Evolutionary conservation across 2,113 vertebrate genomes (phyloP).

Genomic region (Centrocercus urophasianus): DNA sequence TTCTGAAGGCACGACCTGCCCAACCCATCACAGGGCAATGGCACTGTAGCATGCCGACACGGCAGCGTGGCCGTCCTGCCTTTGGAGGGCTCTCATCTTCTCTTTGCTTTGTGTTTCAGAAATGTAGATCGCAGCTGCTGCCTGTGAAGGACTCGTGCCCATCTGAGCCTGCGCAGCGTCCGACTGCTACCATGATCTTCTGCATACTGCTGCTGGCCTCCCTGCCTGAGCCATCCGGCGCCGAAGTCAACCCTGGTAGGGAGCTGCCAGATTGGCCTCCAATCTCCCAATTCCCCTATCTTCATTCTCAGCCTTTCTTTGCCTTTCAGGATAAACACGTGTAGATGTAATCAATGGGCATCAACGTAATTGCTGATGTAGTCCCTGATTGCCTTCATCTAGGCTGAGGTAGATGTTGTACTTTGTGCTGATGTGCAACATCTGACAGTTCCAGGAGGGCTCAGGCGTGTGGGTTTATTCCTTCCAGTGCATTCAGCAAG

Average conservation of each 20-base stretch:
- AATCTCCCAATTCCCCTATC: not conserved
- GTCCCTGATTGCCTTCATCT: not conserved
- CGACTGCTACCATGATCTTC: constrained; percentile 87
- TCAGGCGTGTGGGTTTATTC: not conserved
- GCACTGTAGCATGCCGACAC: not conserved
- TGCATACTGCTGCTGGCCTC: constrained; percentile 84
- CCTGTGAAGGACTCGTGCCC: constrained; percentile 42
- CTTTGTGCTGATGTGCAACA: not conserved
- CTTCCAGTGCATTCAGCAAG: not conserved
- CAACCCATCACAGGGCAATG: not conserved
- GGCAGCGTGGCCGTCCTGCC: not conserved
- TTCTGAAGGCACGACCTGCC: not conserved
- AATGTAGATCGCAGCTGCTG: constrained; percentile 84
- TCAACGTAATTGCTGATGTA: accelerated
- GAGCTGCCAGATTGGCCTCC: not conserved
- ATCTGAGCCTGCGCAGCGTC: constrained; percentile 53
- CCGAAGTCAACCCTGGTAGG: constrained; percentile 88
- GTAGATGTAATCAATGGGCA: accelerated
- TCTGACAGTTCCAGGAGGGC: not conserved
- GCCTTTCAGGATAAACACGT: accelerated
- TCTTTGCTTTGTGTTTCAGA: constrained; percentile 76
- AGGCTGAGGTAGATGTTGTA: not conserved
- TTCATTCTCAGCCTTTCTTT: not conserved
- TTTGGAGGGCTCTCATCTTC: constrained; percentile 11
- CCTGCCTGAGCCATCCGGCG: constrained; percentile 76